These are phyloP conservation scores for Carapus acus DNA, from an alignment of 2,797 vertebrate genomes.

Conservation along the genomic window DNA sequence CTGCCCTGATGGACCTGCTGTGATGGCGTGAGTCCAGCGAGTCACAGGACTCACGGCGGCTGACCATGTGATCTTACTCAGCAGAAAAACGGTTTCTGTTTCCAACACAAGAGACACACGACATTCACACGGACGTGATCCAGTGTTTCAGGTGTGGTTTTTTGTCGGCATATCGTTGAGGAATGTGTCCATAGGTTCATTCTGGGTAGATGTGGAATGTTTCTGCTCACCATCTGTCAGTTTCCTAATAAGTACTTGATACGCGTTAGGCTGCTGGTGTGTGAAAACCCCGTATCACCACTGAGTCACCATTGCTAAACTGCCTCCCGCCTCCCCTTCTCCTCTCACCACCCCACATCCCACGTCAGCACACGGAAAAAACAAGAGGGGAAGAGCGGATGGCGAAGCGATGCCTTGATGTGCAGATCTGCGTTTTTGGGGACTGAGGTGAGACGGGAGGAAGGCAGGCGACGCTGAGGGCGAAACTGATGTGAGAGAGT, in stretches of 20 bases:
- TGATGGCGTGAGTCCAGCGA: neutral
- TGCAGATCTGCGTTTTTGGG: no score
- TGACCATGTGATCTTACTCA: conserved; percentile 19
- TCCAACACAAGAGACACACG: conserved; percentile 2
- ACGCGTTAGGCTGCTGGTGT: conserved; percentile 2
- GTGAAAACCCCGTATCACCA: conserved; percentile 5
- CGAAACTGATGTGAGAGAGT: neutral
- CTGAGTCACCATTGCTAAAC: conserved; percentile 24
- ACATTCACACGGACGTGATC: no score
- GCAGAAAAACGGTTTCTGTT: conserved; percentile 34
- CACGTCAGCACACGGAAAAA: conserved; percentile 9
- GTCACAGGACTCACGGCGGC: neutral
- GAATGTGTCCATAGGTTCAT: neutral
- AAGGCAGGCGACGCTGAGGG: neutral
- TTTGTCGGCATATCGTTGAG: no score
- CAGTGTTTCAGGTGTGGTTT: no score
- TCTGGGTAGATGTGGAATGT: neutral
- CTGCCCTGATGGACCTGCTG: no score
- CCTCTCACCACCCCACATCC: neutral
- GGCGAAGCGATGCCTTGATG: neutral
- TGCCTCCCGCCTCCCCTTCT: no score
- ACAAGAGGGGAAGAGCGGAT: no score
- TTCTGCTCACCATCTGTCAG: neutral
- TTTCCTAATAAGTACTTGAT: no score
- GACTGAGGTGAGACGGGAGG: no score